Percentiles rank a stretch among this genome's conserved stretches.
Conservation (phyloP, 1,140 invertebrate species). For the Stegodyphus mimosarum region DNA sequence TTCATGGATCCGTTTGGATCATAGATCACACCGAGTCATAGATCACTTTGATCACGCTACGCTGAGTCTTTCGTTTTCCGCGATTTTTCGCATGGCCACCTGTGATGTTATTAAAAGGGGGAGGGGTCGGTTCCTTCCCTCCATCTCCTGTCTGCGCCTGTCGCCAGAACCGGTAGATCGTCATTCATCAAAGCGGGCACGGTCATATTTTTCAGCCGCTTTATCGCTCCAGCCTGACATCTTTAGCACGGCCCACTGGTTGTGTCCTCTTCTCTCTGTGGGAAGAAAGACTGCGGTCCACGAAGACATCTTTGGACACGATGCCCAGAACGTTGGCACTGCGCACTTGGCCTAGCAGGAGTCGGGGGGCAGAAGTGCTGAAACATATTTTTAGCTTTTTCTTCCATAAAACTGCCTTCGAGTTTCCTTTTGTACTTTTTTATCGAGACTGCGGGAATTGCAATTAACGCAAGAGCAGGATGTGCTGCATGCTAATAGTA, state of each 20-base stretch:
- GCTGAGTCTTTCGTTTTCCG: not conserved
- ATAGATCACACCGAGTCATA: not conserved
- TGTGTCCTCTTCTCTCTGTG: not conserved
- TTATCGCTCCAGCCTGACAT: slow-evolving; percentile 32
- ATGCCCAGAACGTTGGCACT: not conserved
- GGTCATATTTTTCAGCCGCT: slow-evolving; percentile 17
- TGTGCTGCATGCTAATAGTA: too few species aligned
- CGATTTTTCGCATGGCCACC: slow-evolving; percentile 34
- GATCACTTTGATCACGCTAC: slow-evolving; percentile 9
- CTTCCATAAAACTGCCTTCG: too few species aligned
- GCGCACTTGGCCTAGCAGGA: too few species aligned
- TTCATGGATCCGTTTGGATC: not conserved
- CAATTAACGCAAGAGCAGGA: too few species aligned
- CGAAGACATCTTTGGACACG: not conserved
- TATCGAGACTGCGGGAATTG: too few species aligned
- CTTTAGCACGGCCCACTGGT: slow-evolving; percentile 28
- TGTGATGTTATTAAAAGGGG: slow-evolving; percentile 33
- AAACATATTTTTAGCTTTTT: too few species aligned
- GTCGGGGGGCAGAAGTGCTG: too few species aligned
- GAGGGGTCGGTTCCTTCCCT: not conserved
- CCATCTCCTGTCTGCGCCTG: not conserved
- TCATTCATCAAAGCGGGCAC: slow-evolving; percentile 23
- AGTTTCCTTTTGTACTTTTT: too few species aligned
- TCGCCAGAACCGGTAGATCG: not conserved
- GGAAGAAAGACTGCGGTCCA: not conserved